These are phyloP conservation scores for Temnopleurus reevesii DNA, from an alignment of 53 echinoderm and acorn worm species.

Conservation along the genomic window DNA sequence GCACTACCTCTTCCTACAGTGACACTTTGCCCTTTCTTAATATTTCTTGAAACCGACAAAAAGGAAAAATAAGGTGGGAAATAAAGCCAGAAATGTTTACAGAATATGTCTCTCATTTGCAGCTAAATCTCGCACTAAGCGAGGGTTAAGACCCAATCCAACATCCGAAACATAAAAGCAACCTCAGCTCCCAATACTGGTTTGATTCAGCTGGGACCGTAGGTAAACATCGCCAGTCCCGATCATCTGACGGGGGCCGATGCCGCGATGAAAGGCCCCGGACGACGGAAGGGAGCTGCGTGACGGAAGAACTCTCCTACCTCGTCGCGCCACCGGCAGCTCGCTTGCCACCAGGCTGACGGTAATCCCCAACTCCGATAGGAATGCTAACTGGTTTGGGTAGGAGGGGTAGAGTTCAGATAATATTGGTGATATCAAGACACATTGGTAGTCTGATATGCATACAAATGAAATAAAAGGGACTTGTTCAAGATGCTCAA, in stretches of 20 bases:
- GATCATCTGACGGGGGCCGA: slow-evolving; percentile 40
- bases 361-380: slow-evolving; percentile 35
- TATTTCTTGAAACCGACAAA: neutral
- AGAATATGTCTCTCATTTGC: slow-evolving; percentile 55
- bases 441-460: neutral
- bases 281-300: neutral
- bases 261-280: slow-evolving; percentile 52
- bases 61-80: neutral
- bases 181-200: neutral
- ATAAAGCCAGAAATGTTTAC: slow-evolving; percentile 45
- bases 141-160: slow-evolving; percentile 20
- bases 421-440: slow-evolving; percentile 19
- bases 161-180: neutral
- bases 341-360: neutral
- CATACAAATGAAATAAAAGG: neutral
- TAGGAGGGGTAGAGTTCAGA: slow-evolving; percentile 45
- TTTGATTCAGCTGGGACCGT: slow-evolving; percentile 14
- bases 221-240: slow-evolving; percentile 35
- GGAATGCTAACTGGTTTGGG: slow-evolving; percentile 45
- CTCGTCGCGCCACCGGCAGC: too few relatives aligned
- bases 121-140: slow-evolving; percentile 11
- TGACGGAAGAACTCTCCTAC: slow-evolving; percentile 8
- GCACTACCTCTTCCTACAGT: neutral
- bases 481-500: too few relatives aligned
- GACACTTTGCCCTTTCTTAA: neutral